phyloP scores from a whole-genome alignment of 2,113 vertebrate genomes.

The Emydocephalus ijimae region DNA sequence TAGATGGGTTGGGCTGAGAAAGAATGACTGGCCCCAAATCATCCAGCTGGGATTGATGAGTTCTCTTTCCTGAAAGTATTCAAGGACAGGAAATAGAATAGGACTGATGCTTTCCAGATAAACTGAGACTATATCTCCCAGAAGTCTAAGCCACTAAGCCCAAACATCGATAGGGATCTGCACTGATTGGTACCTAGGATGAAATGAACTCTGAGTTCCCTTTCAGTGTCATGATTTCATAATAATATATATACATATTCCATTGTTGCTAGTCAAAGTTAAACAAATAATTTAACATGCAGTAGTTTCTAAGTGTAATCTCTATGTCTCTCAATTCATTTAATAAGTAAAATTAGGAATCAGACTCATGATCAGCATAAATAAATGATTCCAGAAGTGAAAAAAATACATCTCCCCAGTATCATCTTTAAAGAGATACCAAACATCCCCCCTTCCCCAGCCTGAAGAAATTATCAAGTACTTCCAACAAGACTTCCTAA shows the following conservation, averaged over 20 bases:
- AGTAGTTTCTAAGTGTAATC: background rate
- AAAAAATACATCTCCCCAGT: conserved; percentile 23
- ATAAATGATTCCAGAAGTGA: conserved; percentile 34
- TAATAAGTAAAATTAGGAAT: conserved; percentile 35
- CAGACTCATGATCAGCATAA: conserved; percentile 33
- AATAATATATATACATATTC: background rate
- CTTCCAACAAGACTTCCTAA: conserved; percentile 40
- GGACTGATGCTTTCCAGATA: background rate
- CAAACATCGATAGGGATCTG: background rate
- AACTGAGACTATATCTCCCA: background rate
- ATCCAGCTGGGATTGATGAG: background rate
- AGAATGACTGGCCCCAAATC: background rate
- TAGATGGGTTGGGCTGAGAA: background rate
- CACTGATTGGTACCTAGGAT: background rate
- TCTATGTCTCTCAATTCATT: background rate
- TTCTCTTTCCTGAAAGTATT: background rate
- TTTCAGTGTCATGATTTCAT: background rate
- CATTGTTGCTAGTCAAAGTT: background rate
- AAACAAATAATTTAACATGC: background rate
- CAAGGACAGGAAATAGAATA: background rate
- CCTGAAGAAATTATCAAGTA: conserved; percentile 43
- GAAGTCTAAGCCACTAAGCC: background rate
- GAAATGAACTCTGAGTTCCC: background rate
- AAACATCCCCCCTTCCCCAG: background rate
- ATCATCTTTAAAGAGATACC: conserved; percentile 22